Evolutionary conservation across 1,140 invertebrate species (phyloP).

Genomic region (Drepana arcuata): DNA sequence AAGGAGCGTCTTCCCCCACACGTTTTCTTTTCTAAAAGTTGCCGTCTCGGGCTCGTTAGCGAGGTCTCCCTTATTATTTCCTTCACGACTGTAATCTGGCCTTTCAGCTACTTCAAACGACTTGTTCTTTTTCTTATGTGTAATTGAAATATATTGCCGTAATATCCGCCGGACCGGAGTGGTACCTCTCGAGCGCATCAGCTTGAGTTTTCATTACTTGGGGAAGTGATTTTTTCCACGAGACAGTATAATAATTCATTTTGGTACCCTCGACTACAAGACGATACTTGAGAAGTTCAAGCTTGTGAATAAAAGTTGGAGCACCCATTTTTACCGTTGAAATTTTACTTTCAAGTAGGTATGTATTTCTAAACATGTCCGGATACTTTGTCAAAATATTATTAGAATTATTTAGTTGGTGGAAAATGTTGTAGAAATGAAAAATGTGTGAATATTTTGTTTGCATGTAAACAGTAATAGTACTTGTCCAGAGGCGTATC

Average conservation of each 20-base stretch:
- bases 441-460: too few species aligned
- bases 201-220: constrained; percentile 64
- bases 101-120: constrained; percentile 65
- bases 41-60: constrained; percentile 50
- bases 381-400: constrained; percentile 4
- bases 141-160: constrained; percentile 72
- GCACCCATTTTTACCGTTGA: constrained; percentile 20
- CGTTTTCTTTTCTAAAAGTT: constrained; percentile 54
- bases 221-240: constrained; percentile 62
- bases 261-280: constrained; percentile 35
- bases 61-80: constrained; percentile 60
- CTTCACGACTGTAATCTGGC: constrained; percentile 59
- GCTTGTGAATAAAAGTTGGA: constrained; percentile 29
- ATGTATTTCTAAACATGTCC: too few species aligned
- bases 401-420: too few species aligned
- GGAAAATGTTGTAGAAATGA: not conserved
- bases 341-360: constrained; percentile 37
- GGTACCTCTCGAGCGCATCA: constrained; percentile 57
- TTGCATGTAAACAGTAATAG: constrained; percentile 14
- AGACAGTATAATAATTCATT: constrained; percentile 66
- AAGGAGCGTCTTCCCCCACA: constrained; percentile 27
- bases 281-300: constrained; percentile 37
- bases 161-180: constrained; percentile 63
- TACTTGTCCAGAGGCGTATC: too few species aligned
- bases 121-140: constrained; percentile 70